A percentile compares a stretch with the other conserved stretches of the same genome.
These are phyloP conservation scores for Drosophila pectinifera DNA, from an alignment of 1,140 invertebrate species.

Conservation along the genomic window DNA sequence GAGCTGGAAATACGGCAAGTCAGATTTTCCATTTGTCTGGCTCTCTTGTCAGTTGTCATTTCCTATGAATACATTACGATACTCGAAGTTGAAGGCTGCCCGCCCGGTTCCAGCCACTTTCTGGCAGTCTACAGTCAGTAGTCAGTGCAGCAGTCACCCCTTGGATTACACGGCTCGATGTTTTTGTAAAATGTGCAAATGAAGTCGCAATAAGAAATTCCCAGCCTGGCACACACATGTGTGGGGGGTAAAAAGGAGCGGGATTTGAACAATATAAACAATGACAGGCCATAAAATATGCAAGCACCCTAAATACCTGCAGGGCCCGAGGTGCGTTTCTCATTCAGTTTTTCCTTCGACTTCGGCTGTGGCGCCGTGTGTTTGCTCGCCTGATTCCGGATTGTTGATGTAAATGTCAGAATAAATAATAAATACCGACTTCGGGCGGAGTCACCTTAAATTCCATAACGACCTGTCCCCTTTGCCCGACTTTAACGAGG, in stretches of 20 bases:
- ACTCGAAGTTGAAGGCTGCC: constrained; percentile 20
- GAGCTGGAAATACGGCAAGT: constrained; percentile 47
- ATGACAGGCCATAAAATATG: constrained; percentile 78
- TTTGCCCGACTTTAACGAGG: constrained; percentile 52
- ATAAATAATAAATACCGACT: constrained; percentile 75
- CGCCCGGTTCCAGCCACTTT: constrained; percentile 42
- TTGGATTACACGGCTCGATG: constrained; percentile 75
- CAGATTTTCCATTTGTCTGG: constrained; percentile 77
- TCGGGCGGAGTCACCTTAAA: constrained; percentile 18
- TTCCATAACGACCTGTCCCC: constrained; percentile 6
- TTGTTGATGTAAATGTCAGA: constrained; percentile 77
- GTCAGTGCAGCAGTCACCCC: constrained; percentile 38
- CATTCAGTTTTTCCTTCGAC: constrained; percentile 24
- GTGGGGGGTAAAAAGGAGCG: constrained; percentile 12
- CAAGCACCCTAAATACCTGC: constrained; percentile 59
- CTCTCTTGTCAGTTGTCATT: constrained; percentile 78
- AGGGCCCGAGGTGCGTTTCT: constrained; percentile 25
- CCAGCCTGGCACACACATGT: constrained; percentile 16
- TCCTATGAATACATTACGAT: constrained; percentile 79
- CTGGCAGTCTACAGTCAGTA: too few relatives aligned
- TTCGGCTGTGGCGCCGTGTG: constrained; percentile 29
- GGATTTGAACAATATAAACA: constrained; percentile 65
- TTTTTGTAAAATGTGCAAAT: constrained; percentile 79
- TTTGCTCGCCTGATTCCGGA: constrained; percentile 57
- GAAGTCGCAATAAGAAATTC: constrained; percentile 64